Conservation (phyloP, 92 coral and sea anemone species). For the Phymanthus crucifer region DNA sequence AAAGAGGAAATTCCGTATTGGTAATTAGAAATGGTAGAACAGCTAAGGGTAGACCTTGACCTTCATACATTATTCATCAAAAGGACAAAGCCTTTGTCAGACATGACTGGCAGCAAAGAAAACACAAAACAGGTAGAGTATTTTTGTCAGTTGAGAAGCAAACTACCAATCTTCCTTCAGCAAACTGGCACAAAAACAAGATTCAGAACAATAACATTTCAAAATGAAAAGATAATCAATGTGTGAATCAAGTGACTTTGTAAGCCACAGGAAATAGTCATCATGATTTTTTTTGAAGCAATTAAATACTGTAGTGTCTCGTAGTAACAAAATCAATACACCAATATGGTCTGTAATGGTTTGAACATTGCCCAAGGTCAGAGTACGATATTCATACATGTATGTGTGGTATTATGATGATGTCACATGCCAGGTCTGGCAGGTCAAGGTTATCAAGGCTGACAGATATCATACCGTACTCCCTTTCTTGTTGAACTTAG, state of each 20-base stretch:
- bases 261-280: background rate
- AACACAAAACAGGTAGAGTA: no score
- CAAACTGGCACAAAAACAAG: background rate
- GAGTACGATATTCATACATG: background rate
- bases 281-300: background rate
- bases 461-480: background rate
- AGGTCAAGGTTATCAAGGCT: slow-evolving; percentile 4
- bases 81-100: background rate
- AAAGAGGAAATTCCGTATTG: background rate
- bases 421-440: background rate
- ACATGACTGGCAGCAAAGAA: background rate
- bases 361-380: background rate
- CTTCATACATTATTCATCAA: background rate
- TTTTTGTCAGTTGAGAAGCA: background rate
- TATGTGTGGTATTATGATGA: background rate
- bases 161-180: background rate
- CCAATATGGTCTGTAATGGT: background rate
- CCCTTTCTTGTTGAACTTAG: background rate
- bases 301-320: background rate
- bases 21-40: background rate
- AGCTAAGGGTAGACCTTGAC: background rate
- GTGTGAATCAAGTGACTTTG: background rate
- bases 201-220: background rate
- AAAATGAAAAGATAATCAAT: background rate
- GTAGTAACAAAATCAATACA: no score